Evolutionary conservation across 2,888 invertebrate genomes (phyloP), one percentile per base, ranked within the genome.

Genomic region (Drosophila austrosaltans): DNA sequence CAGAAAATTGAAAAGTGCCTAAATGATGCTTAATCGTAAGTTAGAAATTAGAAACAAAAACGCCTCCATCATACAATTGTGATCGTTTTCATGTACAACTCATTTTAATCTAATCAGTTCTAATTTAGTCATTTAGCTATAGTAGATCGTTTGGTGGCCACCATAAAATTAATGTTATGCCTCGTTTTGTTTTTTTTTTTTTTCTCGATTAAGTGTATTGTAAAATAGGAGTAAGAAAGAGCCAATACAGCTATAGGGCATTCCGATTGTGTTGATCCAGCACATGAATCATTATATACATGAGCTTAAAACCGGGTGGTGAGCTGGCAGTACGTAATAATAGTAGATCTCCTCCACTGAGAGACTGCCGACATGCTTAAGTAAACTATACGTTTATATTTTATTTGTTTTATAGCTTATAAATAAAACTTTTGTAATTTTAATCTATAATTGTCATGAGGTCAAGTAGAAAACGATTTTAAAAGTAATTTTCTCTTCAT

Each of bases 11-110:
- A 88, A 86, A 66, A 72, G 56, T 73, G 78, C 86, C 83, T 89
- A 79, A 68, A 66, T 62, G 83, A 82, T 68, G 83, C 79, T 75
- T 68, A 62, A 62, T 64, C n/a, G 69, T 70, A 70, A 69, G 53
- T 53, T 67, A 65, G 54, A 66, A 40, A 42, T 53, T 63, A 39
- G 16, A 32, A 75, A 74, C 54, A 53, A 63, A 53, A 69, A 69
- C 74, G 83, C 69, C 73, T 88, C 65, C 71, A 86, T 83, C 64
- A 70, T 75, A 76, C 72, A 79, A 88, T 84, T 83, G 83, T 83
- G 83, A 83, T 83, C 81, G 79, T 65, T 82, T 76, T 68, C 76
- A 88, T 83, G 88, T 83, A 83, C 84, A 82, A 87, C 61, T 74
- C 76, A 72, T 73, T 66, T 57, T 75, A 69, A 61, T 63, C 69